Conservation (phyloP, 1,140 invertebrate species). For the Pteromalus puparum region DNA sequence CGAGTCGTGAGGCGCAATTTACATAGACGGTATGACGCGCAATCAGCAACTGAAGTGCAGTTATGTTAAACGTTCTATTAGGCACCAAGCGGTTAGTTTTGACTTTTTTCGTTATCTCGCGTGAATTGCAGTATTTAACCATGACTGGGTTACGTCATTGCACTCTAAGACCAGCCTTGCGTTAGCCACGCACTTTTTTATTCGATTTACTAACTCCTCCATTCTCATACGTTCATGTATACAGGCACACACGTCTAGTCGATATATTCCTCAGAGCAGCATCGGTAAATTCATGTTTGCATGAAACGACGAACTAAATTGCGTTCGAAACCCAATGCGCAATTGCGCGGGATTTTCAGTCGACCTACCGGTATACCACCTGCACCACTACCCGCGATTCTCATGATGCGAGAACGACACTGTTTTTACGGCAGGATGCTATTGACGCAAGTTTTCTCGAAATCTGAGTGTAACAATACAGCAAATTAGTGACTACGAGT, state of each 20-base stretch:
- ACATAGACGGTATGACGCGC: slow-evolving; percentile 15
- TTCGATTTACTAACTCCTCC: neutral
- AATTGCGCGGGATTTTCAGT: slow-evolving; percentile 5
- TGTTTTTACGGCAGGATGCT: too few relatives aligned
- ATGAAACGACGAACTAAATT: slow-evolving; percentile 4
- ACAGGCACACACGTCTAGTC: neutral
- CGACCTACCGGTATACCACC: neutral
- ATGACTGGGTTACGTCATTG: neutral
- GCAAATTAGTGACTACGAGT: neutral
- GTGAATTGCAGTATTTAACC: neutral
- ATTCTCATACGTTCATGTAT: neutral
- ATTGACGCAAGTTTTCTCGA: neutral
- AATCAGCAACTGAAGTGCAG: slow-evolving; percentile 14
- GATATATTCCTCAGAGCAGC: neutral
- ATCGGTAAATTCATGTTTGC: neutral
- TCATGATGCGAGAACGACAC: neutral
- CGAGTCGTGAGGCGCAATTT: neutral
- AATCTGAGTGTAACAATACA: neutral
- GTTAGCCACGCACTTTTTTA: neutral
- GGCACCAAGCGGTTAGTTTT: neutral
- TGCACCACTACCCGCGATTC: neutral
- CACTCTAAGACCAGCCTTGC: neutral
- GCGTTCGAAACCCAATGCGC: slow-evolving; percentile 6
- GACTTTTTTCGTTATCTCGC: neutral
- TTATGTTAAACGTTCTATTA: slow-evolving; percentile 31